phyloP scores from a whole-genome alignment of 92 coral and sea anemone species.

The Porites divaricata region DNA sequence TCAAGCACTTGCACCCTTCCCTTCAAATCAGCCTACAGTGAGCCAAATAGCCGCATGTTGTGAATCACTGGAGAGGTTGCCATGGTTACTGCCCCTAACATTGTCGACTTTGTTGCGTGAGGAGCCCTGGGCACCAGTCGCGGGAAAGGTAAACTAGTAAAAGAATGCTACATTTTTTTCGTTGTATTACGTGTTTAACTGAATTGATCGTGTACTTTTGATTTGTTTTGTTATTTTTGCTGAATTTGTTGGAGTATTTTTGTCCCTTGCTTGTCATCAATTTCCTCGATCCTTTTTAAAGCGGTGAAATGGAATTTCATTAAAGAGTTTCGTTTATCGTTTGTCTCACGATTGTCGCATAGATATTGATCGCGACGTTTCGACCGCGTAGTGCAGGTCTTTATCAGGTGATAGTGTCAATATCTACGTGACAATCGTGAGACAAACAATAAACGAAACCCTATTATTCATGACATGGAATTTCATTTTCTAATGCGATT shows the following conservation, averaged over 20 bases:
- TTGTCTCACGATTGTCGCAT: too few species aligned
- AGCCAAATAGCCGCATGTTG: not conserved
- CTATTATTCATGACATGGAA: too few species aligned
- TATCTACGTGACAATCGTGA: too few species aligned
- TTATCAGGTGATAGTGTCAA: too few species aligned
- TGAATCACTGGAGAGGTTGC: constrained; percentile 12
- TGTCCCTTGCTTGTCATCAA: not conserved
- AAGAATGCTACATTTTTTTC: not conserved
- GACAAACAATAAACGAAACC: too few species aligned
- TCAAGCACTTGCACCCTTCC: constrained; percentile 5
- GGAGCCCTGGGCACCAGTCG: constrained; percentile 54
- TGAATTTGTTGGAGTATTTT: not conserved
- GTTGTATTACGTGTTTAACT: too few species aligned
- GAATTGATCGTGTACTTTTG: not conserved
- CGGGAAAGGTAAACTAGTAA: constrained; percentile 56
- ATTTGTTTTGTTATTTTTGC: not conserved
- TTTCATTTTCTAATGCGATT: not conserved
- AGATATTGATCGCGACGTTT: too few species aligned
- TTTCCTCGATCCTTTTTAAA: not conserved
- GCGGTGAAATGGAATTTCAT: not conserved
- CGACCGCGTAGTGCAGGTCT: too few species aligned
- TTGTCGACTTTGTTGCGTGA: constrained; percentile 40
- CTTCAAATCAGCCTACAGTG: not conserved
- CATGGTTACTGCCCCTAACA: constrained; percentile 57
- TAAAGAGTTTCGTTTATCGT: too few species aligned